Percentiles rank a stretch among this genome's conserved stretches.
Conservation (phyloP, 2,888 invertebrate genomes). For the Tiphia femorata region DNA sequence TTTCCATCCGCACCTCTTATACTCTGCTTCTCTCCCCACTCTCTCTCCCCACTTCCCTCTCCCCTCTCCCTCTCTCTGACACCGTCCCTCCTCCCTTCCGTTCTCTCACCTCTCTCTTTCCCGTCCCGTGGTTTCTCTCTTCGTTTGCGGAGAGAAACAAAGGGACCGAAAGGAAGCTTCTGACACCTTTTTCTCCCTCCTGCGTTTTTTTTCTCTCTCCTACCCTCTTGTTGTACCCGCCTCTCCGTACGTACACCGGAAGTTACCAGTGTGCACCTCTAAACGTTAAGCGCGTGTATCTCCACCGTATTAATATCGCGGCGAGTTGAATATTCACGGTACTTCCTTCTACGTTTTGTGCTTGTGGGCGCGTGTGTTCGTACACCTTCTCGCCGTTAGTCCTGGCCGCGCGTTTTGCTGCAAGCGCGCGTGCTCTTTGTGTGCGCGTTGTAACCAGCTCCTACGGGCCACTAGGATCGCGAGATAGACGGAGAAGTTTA, state of each 20-base stretch:
- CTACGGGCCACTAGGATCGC: no score
- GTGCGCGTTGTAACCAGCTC: no score
- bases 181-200: slow-evolving; percentile 5
- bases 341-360: slow-evolving; percentile 3
- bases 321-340: slow-evolving; percentile 34
- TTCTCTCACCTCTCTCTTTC: neutral
- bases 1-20: neutral
- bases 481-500: no score
- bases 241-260: neutral
- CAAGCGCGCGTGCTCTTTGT: no score
- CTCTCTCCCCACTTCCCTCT: neutral
- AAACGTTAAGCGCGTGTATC: neutral
- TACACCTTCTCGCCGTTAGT: no score
- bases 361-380: neutral
- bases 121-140: neutral
- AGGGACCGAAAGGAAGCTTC: no score
- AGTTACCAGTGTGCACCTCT: neutral
- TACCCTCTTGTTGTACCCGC: neutral
- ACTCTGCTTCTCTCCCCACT: neutral
- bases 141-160: no score
- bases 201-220: neutral
- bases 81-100: neutral
- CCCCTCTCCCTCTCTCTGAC: neutral
- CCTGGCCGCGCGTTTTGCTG: no score
- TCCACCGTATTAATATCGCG: slow-evolving; percentile 21